Base-by-base conservation (phyloP, 92 coral and sea anemone genomes). In the Micromussa lordhowensis region DNA sequence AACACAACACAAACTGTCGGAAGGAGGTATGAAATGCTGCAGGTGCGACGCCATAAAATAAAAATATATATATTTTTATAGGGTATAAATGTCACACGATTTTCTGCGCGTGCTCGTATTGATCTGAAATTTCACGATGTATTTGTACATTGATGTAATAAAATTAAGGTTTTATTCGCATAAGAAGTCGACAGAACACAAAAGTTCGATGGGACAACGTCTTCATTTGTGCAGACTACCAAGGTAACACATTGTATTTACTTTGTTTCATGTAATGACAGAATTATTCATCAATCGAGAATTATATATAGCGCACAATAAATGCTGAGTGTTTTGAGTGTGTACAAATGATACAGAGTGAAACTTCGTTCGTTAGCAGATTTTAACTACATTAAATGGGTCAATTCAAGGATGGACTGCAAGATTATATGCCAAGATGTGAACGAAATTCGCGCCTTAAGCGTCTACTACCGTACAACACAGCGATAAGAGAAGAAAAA, bases 41-140 rank as follows among this genome's bases (percentile, higher is more conserved):
- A 84, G 81, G 88, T 84, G 81, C 69, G 66, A 35, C 88, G 72
- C n/a, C 35, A 84, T 74, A 16, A 35, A 57, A 34, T 28, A 34
- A 9, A 73, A 49, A 22, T 72, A 73, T 75, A 21, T 3, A 3
- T 49, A 35, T 75, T 32, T 44, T 0, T 40, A 40, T 44, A 44
- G 51, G 0, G 51, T 44, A 8, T 7, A 22, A 54, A 73, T 74
- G n/a, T 57, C 66, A 84, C 68, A 34, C 24, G 64, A 11, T 70
- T 64, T 22, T 24, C 31, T 34, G 54, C 34, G 17, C 30, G 71
- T 49, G 8, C 63, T 44, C 86, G 55, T 17, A 53, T 19, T 54
- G 40, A 30, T 51, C 11, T 68, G 29, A 48, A 16, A 69, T 29
- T 68, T 24, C 10, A 31, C 18, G 21, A 24, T 32, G 22, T 30